phyloP scores from a whole-genome alignment of 2,888 invertebrate species.

The Deilephila porcellus region DNA sequence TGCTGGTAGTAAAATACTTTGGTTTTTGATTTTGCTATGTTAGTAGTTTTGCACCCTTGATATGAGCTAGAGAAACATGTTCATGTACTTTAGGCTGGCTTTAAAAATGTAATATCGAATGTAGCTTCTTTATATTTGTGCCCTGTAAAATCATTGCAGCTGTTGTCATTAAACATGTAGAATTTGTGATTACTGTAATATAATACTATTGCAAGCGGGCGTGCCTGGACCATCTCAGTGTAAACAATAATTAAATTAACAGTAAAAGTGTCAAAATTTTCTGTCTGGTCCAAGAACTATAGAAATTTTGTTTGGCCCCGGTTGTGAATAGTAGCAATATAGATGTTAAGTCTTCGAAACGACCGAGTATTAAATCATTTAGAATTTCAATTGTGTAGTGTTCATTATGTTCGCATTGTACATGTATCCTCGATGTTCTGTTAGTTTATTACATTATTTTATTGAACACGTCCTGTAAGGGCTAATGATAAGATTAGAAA shows the following conservation, averaged over 20 bases:
- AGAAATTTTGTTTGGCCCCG: constrained; percentile 44
- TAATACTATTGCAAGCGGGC: background rate
- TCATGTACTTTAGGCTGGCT: constrained; percentile 7
- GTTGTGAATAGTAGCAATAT: constrained; percentile 63
- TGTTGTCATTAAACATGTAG: background rate
- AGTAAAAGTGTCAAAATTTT: background rate
- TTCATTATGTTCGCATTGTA: background rate
- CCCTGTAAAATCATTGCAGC: background rate
- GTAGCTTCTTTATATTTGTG: background rate
- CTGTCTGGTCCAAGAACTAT: background rate
- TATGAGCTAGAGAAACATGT: constrained; percentile 1
- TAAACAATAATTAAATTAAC: background rate
- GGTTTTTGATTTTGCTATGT: background rate
- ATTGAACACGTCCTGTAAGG: constrained; percentile 46
- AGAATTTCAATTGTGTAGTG: constrained; percentile 10
- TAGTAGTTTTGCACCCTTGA: background rate
- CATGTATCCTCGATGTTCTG: background rate
- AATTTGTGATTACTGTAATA: background rate
- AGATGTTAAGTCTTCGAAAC: constrained; percentile 34
- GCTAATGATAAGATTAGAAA: constrained; percentile 50
- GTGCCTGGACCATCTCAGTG: background rate
- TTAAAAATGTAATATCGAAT: background rate
- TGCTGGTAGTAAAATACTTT: constrained; percentile 1
- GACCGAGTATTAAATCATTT: constrained; percentile 31
- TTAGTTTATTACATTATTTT: constrained; percentile 8